Base-by-base conservation (phyloP, 2,888 invertebrate species). In the Tetranychus piercei region DNA sequence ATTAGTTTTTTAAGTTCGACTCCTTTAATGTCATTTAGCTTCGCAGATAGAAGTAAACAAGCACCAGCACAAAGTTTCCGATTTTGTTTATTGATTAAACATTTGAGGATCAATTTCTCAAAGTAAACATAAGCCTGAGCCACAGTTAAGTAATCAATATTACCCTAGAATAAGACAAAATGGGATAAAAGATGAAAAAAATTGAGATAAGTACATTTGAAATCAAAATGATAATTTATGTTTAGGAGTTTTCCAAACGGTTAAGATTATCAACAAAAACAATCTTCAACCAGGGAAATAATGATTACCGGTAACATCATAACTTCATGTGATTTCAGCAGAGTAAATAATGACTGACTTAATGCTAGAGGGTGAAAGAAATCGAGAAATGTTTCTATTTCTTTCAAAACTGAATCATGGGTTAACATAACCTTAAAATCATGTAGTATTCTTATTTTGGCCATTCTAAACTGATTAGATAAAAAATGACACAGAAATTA, bases 121-220 rank as follows among this genome's bases (percentile, higher is more conserved):
- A 96, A 97, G 84, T 94, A 97, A n/a, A 96, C 96, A 81, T 94
- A 96, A 0, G 95, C 91, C 82, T 94, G 94, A 22, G 97, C 95
- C 22, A 97, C 91, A 1, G 93, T 93, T 77, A 95, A 85, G 76
- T 94, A 85, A 84, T 97, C 96, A 18, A 85, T 79, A 76, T 89
- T 88, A 79, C 87, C 88, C 82, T 93, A 79, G 72, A 80, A 80
- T 65, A 75, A 34, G 78, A 78, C 73, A 79, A 73, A 80, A 79
- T 65, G 74, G 34, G 78, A 78, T 74, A 72, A 71, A 75, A 75
- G 66, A 73, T 67, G 73, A 64, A 74, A 65, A 43, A 71, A 55
- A 55, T 11, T 11, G 55, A 55, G 15, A 67, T 75, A n/a, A 71
- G 44, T 43, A 4, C 34, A 34, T 34, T 34, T 34, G 34, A 34